These are phyloP conservation scores for Neolamprologus multifasciatus DNA, from an alignment of 2,797 vertebrate species.

Conservation along the genomic window DNA sequence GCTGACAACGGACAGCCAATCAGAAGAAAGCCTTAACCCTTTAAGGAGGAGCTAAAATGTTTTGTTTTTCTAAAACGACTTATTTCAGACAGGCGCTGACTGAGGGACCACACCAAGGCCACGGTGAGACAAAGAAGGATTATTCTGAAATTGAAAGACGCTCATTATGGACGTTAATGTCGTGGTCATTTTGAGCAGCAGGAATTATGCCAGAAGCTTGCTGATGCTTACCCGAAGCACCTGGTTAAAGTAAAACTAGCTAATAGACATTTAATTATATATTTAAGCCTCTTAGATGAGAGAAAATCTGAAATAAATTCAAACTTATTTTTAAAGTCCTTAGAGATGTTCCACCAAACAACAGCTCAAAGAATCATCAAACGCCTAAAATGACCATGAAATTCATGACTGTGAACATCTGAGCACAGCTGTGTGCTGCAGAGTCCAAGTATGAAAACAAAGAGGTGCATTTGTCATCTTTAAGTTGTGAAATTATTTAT, in stretches of 20 bases:
- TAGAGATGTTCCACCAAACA: not conserved
- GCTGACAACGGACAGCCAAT: not conserved
- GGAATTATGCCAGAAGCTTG: not conserved
- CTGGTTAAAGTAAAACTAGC: not conserved
- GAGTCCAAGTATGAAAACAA: rapidly evolving
- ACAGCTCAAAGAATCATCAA: rapidly evolving
- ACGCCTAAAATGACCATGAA: not conserved
- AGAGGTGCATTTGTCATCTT: not conserved
- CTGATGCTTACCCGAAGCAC: rapidly evolving
- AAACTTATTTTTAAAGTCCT: not conserved
- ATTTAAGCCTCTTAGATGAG: not conserved
- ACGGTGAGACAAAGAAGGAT: not conserved
- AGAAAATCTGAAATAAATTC: not conserved
- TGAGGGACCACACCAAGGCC: not conserved
- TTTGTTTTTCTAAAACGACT: not conserved
- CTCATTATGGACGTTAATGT: not conserved
- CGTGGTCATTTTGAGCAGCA: not conserved
- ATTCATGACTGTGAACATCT: not conserved
- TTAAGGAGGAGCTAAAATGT: not conserved
- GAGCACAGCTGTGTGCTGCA: rapidly evolving
- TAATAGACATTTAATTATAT: not conserved
- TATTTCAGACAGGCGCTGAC: not conserved
- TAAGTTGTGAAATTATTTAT: not conserved
- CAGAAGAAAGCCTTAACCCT: not conserved
- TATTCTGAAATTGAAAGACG: not conserved